These are phyloP conservation scores for Condylura cristata DNA, from an alignment of 2,113 vertebrate genomes.

Conservation along the genomic window DNA sequence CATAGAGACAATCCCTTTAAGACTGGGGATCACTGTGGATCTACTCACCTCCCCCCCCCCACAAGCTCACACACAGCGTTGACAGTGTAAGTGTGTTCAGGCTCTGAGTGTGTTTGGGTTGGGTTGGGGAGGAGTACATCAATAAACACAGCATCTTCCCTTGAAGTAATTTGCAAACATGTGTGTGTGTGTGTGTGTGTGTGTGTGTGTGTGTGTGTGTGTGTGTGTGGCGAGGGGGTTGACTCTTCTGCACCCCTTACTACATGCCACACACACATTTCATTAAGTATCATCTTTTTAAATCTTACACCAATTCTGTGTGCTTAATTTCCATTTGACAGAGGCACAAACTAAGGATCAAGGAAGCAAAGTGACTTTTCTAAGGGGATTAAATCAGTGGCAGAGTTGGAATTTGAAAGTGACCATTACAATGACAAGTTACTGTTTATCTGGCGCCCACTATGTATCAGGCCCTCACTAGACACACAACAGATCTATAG, in stretches of 20 bases:
- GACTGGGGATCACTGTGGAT: neutral
- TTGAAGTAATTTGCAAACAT: neutral
- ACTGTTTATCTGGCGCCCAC: neutral
- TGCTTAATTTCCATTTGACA: neutral
- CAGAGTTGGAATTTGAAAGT: neutral
- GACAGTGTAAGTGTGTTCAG: neutral
- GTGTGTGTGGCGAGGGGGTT: neutral
- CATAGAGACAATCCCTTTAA: neutral
- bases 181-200: too few relatives aligned
- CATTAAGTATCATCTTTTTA: neutral
- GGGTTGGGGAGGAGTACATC: neutral
- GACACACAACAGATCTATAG: neutral
- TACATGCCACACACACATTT: neutral
- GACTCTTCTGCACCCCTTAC: neutral
- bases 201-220: too few relatives aligned
- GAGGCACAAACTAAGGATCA: neutral
- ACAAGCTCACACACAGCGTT: neutral
- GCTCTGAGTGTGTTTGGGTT: neutral
- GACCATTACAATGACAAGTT: neutral
- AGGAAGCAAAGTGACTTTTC: neutral
- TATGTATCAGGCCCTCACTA: neutral
- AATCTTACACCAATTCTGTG: neutral
- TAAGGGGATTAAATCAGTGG: neutral
- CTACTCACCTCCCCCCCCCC: neutral
- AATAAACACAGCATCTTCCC: neutral